Evolutionary conservation across 2,113 vertebrate genomes (phyloP).

Genomic region (Cynoglossus semilaevis): DNA sequence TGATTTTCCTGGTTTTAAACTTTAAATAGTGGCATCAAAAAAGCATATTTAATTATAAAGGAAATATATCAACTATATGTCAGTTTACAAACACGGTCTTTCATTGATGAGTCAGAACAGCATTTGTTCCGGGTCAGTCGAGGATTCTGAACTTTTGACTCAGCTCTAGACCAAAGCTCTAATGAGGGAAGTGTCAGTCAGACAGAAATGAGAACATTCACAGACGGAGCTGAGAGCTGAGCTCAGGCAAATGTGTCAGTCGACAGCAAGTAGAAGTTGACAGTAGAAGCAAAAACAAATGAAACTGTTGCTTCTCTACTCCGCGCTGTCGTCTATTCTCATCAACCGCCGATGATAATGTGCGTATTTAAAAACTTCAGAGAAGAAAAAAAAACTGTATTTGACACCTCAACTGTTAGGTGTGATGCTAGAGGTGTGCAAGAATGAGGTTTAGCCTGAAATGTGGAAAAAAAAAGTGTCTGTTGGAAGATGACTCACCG

Average conservation of each 20-base stretch:
- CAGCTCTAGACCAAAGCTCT: slow-evolving; percentile 23
- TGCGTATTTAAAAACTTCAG: slow-evolving; percentile 29
- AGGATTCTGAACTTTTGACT: not conserved
- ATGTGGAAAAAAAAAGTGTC: too few relatives aligned
- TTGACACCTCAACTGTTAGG: slow-evolving; percentile 55
- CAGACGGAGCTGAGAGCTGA: slow-evolving; percentile 13
- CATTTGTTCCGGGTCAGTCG: slow-evolving; percentile 11
- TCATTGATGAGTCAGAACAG: slow-evolving; percentile 2
- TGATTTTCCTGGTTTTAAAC: too few relatives aligned
- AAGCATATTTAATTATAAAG: too few relatives aligned
- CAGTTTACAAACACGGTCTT: too few relatives aligned
- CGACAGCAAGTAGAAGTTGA: slow-evolving; percentile 1
- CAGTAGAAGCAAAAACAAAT: slow-evolving; percentile 12
- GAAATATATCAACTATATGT: too few relatives aligned
- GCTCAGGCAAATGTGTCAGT: slow-evolving; percentile 12
- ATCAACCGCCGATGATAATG: slow-evolving; percentile 5
- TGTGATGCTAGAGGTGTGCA: slow-evolving; percentile 53
- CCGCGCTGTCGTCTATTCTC: slow-evolving; percentile 13
- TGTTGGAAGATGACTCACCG: slow-evolving; percentile 57
- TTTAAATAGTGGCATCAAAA: too few relatives aligned
- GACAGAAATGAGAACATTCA: slow-evolving; percentile 18
- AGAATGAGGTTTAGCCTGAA: slow-evolving; percentile 34
- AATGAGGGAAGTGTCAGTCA: slow-evolving; percentile 42
- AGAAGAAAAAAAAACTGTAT: slow-evolving; percentile 38
- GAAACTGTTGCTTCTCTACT: not conserved